phyloP scores from a whole-genome alignment of 2,797 vertebrate genomes.

The Enteromius argenteus region DNA sequence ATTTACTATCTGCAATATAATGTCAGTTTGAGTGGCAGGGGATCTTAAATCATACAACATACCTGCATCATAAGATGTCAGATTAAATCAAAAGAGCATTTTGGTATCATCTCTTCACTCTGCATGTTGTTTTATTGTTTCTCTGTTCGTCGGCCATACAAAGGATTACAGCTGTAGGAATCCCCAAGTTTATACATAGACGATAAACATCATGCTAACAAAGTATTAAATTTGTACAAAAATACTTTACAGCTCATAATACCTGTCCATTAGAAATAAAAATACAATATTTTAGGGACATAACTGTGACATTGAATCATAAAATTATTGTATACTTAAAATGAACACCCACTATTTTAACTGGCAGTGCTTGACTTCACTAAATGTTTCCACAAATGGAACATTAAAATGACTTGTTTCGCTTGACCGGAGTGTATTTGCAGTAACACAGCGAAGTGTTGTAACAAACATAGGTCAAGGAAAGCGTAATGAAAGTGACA shows the following conservation, averaged over 20 bases:
- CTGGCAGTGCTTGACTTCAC: conserved; percentile 89
- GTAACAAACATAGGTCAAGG: conserved; percentile 18
- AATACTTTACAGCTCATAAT: conserved; percentile 99
- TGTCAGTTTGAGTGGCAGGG: neutral
- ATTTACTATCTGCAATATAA: neutral
- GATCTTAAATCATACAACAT: neutral
- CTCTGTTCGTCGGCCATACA: conserved; percentile 84
- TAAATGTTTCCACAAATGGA: conserved; percentile 54
- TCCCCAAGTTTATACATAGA: conserved; percentile 93
- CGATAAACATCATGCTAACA: conserved; percentile 99
- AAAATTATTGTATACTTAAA: conserved; percentile 80
- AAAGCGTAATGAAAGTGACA: conserved; percentile 27
- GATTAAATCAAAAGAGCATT: neutral
- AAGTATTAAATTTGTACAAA: conserved; percentile 99
- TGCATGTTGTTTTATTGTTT: conserved; percentile 76
- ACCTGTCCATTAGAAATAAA: conserved; percentile 99
- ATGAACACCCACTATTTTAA: conserved; percentile 81
- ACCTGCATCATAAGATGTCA: neutral
- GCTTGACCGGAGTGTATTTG: conserved; percentile 19
- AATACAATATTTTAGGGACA: conserved; percentile 94
- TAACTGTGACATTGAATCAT: conserved; percentile 76
- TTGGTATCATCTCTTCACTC: conserved; percentile 51
- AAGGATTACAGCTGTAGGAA: conserved; percentile 89
- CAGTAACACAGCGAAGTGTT: conserved; percentile 25
- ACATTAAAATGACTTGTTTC: conserved; percentile 39